Conservation (phyloP, 2,888 invertebrate genomes). For the Pterostichus madidus region DNA sequence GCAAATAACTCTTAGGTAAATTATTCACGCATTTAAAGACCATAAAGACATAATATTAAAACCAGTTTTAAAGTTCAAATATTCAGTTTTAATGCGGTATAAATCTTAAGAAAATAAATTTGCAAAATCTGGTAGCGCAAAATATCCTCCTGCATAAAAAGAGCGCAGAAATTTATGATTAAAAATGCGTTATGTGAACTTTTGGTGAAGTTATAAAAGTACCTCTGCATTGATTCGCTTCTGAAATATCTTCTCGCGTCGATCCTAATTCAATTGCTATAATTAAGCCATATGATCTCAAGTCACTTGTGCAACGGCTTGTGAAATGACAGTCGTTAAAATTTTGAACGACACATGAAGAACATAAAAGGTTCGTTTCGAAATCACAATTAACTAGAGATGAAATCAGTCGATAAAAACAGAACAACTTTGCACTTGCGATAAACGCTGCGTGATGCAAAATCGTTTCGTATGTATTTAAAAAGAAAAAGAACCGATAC, state of each 20-base stretch:
- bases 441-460: too few species aligned
- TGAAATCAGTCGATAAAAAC: constrained; percentile 50
- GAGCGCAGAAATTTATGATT: not conserved
- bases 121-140: not conserved
- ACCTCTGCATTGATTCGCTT: not conserved
- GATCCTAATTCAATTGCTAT: constrained; percentile 38
- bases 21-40: too few species aligned
- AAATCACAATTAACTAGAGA: constrained; percentile 60
- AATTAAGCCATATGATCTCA: constrained; percentile 56
- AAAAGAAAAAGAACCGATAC: too few species aligned
- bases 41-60: constrained; percentile 4
- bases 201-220: not conserved
- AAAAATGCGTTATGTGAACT: not conserved
- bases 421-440: constrained; percentile 22
- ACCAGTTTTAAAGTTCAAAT: constrained; percentile 24
- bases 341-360: constrained; percentile 63
- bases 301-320: constrained; percentile 59
- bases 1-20: too few species aligned
- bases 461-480: too few species aligned
- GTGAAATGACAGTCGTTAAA: constrained; percentile 57
- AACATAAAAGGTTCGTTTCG: constrained; percentile 59
- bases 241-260: not conserved
- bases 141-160: not conserved
- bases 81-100: not conserved
- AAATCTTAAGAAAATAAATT: not conserved